phyloP scores from a whole-genome alignment of 2,113 vertebrate genomes.

The Bufo gargarizans region DNA sequence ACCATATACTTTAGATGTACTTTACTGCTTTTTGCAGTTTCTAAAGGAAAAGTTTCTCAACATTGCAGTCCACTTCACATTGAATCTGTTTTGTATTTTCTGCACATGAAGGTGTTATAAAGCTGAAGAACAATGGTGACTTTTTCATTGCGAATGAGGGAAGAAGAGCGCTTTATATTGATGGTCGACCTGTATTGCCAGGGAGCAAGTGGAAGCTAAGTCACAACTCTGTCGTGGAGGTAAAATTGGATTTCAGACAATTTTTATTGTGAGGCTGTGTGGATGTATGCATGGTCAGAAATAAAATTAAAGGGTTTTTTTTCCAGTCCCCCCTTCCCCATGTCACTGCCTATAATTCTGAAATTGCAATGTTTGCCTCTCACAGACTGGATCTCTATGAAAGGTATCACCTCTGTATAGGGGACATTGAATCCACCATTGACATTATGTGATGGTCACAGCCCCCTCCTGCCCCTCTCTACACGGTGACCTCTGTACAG shows the following conservation, averaged over 20 bases:
- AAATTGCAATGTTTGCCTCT: no score
- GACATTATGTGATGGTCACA: no score
- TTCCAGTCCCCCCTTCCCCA: no score
- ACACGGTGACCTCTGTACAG: no score
- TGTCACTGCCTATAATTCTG: no score
- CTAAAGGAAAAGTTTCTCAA: neutral
- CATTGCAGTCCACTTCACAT: neutral
- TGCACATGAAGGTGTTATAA: constrained; percentile 83
- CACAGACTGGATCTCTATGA: no score
- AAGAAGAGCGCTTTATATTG: constrained; percentile 90
- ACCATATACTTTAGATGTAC: neutral
- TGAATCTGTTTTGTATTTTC: neutral
- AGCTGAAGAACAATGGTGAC: constrained; percentile 93
- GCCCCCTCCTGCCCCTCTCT: no score
- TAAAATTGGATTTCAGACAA: constrained; percentile 60
- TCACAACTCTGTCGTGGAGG: constrained; percentile 96
- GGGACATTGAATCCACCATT: no score
- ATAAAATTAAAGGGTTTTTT: no score
- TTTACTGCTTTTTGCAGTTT: neutral
- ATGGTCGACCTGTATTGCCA: constrained; percentile 89
- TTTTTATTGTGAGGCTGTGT: no score
- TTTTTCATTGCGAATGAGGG: constrained; percentile 96
- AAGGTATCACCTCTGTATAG: no score
- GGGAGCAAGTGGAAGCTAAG: constrained; percentile 96
- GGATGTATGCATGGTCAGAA: no score